Conservation (phyloP, 2,888 invertebrate genomes). For the Dysmachus trigonus region DNA sequence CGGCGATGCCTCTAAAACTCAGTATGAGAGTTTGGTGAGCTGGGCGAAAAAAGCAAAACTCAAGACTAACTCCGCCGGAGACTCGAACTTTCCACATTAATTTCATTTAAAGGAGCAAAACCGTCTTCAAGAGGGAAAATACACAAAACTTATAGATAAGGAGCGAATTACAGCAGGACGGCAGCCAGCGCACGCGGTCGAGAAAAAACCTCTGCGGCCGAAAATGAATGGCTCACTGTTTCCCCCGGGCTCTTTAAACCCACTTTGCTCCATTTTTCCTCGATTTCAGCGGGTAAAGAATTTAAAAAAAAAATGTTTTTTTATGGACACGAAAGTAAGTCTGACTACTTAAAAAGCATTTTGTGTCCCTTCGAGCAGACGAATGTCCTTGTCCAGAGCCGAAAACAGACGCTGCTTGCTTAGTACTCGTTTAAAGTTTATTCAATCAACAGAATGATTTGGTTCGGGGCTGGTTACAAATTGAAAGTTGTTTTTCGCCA, state of each 20-base stretch:
- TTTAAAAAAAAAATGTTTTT: neutral
- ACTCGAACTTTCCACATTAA: constrained; percentile 23
- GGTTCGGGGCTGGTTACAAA: neutral
- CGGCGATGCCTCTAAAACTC: neutral
- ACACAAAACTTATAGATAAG: constrained; percentile 13
- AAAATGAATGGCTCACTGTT: neutral
- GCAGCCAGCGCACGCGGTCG: neutral
- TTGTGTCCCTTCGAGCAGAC: neutral
- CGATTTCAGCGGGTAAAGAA: neutral
- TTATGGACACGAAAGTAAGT: neutral
- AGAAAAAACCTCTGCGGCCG: neutral
- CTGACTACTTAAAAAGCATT: neutral
- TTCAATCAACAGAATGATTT: neutral
- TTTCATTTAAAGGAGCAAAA: constrained; percentile 24
- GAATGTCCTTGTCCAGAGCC: no score
- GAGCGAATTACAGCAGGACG: neutral
- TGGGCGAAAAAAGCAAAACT: neutral
- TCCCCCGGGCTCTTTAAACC: neutral
- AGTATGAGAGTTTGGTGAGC: neutral
- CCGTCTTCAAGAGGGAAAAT: neutral
- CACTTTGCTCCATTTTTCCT: neutral
- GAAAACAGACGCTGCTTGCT: neutral
- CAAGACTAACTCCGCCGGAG: neutral
- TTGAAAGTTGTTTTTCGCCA: neutral
- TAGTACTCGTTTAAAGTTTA: neutral